Percentiles rank a stretch among this genome's conserved stretches.
phyloP scores from a whole-genome alignment of 1,140 invertebrate species.

The Drosophila nigrodunni region DNA sequence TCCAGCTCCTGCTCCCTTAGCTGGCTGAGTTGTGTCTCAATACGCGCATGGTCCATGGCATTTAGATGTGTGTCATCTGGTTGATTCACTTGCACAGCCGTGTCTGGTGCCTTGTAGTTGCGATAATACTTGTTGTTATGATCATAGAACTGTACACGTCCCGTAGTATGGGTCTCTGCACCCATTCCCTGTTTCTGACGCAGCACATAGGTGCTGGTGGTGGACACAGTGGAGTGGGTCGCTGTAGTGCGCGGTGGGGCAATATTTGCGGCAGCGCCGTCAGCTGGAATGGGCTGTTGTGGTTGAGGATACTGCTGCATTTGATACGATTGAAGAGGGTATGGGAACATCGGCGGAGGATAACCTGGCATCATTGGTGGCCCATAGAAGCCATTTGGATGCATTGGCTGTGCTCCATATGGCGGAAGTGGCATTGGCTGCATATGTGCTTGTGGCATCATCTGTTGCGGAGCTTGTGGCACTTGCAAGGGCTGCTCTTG shows the following conservation, averaged over 20 bases:
- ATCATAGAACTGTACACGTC: conserved; percentile 74
- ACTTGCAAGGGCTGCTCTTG: neutral
- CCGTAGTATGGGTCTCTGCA: neutral
- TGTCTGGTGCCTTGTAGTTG: conserved; percentile 55
- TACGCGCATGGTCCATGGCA: conserved; percentile 71
- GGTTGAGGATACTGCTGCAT: conserved; percentile 6
- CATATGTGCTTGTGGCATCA: conserved; percentile 7
- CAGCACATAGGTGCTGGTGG: conserved; percentile 22
- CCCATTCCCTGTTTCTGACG: conserved; percentile 13
- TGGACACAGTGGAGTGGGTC: conserved; percentile 33
- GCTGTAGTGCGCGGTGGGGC: conserved; percentile 8
- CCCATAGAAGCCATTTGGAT: conserved; percentile 20
- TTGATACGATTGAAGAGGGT: conserved; percentile 23
- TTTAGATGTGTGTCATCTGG: conserved; percentile 42
- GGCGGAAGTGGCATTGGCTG: conserved; percentile 10
- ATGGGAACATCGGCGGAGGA: conserved; percentile 43
- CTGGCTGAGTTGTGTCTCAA: conserved; percentile 57
- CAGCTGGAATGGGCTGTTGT: neutral
- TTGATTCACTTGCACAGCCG: conserved; percentile 52
- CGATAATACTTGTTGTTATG: conserved; percentile 74
- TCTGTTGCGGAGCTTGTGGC: neutral
- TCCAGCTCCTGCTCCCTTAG: conserved; percentile 58
- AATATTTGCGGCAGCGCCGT: neutral
- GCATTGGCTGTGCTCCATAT: conserved; percentile 31
- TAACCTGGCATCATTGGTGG: conserved; percentile 30